Base-by-base conservation (phyloP, 2,797 vertebrate genomes). In the Brotula barbata region DNA sequence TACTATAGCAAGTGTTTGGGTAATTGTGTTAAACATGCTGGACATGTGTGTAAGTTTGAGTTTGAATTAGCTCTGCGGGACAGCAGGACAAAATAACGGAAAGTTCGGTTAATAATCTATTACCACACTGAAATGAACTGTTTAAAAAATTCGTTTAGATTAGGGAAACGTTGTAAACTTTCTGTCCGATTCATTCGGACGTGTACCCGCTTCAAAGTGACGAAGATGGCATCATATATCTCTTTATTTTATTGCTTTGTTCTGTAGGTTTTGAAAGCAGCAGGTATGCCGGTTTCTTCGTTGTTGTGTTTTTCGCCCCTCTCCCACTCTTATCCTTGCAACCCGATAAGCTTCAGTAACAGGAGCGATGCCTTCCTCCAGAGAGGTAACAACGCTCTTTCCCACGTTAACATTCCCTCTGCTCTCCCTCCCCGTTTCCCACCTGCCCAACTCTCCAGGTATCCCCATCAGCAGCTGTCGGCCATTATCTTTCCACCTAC, bases 331-430 rank as follows among this genome's bases (percentile, higher is more conserved):
- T 28, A 46, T 73, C 68, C 80, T 46, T 84, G 88, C 60, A 94
- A 94, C 83, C 75, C 65, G 82, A 92, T 90, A 86, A 90, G 82
- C 78, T 85, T 90, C 79, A 76, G 80, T 85, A 91, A 88, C 75
- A 89, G 84, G 79, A 87, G 80, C 90, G 92, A 90, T 86, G 76
- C 77, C 88, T 92, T 78, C 81, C 78, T 70, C 68, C 69, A 46
- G 55, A 63, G 82, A 78, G 73, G 60, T 89, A 83, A 82, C 74
- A 71, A 73, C 71, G 66, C 45, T 60, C 68, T 78, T 84, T 84
- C 77, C 71, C 83, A 78, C 77, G 80, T 81, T 65, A 75, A 80
- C 67, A 65, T 78, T 65, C 82, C 57, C 54, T 77, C 64, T 64
- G 53, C 73, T 68, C 60, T 44, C 53, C 68, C 52, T 40, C 58